Percentiles rank a stretch among this genome's conserved stretches.
Conservation (phyloP, 2,797 vertebrate genomes). For the Rhynchotus rufescens region DNA sequence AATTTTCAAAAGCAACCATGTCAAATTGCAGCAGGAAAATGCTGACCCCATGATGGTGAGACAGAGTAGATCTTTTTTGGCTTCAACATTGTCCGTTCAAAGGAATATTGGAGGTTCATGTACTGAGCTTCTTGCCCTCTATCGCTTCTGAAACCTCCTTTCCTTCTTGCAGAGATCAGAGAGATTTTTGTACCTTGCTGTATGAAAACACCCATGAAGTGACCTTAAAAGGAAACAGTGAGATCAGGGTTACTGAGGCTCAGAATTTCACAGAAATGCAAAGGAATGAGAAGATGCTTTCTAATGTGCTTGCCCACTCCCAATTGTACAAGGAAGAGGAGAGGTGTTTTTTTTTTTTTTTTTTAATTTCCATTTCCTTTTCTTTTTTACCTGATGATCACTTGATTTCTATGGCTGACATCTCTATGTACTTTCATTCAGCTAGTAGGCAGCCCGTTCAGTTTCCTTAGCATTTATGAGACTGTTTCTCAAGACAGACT, state of each 20-base stretch:
- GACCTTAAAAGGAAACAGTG: conserved; percentile 50
- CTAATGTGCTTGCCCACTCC: neutral
- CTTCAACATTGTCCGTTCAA: conserved; percentile 45
- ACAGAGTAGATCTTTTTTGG: neutral
- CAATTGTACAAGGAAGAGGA: neutral
- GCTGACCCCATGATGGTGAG: conserved; percentile 10
- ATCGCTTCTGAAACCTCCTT: conserved; percentile 26
- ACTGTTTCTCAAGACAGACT: neutral
- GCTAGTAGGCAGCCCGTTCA: neutral
- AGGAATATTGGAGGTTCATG: neutral
- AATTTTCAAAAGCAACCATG: conserved; percentile 16
- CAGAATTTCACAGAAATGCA: conserved; percentile 18
- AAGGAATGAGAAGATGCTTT: conserved; percentile 31
- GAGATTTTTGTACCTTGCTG: conserved; percentile 45
- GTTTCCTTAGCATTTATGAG: conserved; percentile 6
- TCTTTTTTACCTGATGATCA: fast-evolving
- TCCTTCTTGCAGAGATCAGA: conserved; percentile 54
- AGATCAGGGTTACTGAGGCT: conserved; percentile 17
- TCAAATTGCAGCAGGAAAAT: neutral
- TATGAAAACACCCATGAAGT: conserved; percentile 53
- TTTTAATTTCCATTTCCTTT: neutral
- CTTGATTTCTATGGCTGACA: neutral
- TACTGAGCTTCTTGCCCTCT: conserved; percentile 32
- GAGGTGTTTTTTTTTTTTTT: neutral
- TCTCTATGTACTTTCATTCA: conserved; percentile 31